Base-by-base conservation (phyloP, 53 echinoderm and acorn worm species). In the Crossaster papposus region DNA sequence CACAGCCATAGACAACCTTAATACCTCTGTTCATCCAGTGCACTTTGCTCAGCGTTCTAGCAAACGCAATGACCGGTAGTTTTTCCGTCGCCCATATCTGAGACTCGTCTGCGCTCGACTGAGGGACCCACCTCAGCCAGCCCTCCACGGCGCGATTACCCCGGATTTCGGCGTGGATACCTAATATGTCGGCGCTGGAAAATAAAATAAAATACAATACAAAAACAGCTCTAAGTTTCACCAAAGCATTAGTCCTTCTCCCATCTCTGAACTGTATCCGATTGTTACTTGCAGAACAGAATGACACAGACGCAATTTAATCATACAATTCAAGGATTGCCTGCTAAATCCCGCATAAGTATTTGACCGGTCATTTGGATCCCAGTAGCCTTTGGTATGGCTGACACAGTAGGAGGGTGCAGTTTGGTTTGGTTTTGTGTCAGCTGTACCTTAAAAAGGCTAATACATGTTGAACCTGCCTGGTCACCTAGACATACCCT, bases 11-110 rank as follows among this genome's bases (percentile, higher is more conserved):
- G 18, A 26, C 11, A 30, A 4, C 13, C 51, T 51, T 44, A n/a
- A n/a, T n/a, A 83, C 83, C 83, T 23, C 83, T 63, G 37, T 83
- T 70, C 22, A 50, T 83, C 83, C 83, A 83, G 68, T 68, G 30
- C 30, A 70, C 70, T 22, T 70, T 68, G 44, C 9, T 44, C 70
- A 36, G 22, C 0, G 9, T 18, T 10, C 32, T 70, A 14, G 36
- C 83, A 28, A 83, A 83, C 17, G 83, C 83, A 14, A 83, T 51
- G 3, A 83, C n/a, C 18, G 83, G 83, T 17, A 50, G 83, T 31
- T 14, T 64, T 50, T 20, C 63, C 11, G 36, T 31, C 17, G 1
- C 64, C 64, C 64, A 62, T 64, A 4, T 62, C 13, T 36, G 33
- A 2, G 37, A 32, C 33, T 36, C 51, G 23, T 83, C 83, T 14